phyloP scores from a whole-genome alignment of 2,113 vertebrate genomes.

The Oxyruncus cristatus region DNA sequence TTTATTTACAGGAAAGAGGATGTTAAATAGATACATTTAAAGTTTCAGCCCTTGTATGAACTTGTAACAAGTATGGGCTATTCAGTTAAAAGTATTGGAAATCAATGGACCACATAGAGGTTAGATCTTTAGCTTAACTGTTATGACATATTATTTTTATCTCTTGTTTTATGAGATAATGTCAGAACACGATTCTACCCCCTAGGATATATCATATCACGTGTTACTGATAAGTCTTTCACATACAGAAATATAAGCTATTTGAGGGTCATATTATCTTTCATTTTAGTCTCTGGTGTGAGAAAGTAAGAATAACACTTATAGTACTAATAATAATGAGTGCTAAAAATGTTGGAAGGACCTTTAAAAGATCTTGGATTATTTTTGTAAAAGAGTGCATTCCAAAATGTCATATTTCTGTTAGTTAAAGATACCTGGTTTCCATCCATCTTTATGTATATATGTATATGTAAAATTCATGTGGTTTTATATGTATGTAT shows the following conservation, averaged over 20 bases:
- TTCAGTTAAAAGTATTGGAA: background rate
- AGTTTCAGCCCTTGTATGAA: background rate
- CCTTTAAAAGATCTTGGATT: background rate
- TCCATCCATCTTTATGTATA: background rate
- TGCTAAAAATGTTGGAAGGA: background rate
- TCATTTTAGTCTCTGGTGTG: background rate
- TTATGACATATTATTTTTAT: background rate
- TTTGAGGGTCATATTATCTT: background rate
- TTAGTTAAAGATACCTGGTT: background rate
- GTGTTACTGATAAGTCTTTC: background rate
- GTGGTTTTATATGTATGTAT: background rate
- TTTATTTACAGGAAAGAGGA: background rate
- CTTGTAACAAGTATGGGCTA: accelerated
- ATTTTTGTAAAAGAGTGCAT: background rate
- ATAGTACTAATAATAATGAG: background rate
- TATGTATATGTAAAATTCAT: background rate
- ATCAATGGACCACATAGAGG: background rate
- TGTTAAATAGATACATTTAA: background rate
- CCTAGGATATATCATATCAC: background rate
- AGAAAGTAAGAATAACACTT: background rate
- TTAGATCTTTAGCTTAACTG: background rate
- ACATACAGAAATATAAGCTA: background rate
- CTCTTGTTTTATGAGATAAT: background rate
- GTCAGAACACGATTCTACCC: background rate
- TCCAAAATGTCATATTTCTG: background rate